These are phyloP conservation scores for Oreohelix idahoensis DNA, from an alignment of 1,140 invertebrate genomes.

Conservation along the genomic window DNA sequence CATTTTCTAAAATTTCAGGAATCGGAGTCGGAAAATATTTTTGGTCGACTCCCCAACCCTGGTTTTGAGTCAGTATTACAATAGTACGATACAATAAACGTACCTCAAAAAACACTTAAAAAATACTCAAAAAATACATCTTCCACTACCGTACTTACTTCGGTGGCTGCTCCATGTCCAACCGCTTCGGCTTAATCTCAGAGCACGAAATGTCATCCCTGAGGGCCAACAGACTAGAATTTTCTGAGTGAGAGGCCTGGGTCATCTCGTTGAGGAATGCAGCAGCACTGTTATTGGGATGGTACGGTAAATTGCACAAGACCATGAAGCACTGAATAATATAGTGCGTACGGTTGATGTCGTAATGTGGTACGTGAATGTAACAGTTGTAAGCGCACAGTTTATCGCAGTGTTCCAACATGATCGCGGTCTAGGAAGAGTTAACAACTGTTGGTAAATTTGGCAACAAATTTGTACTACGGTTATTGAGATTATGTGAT, in stretches of 20 bases:
- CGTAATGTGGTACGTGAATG: background rate
- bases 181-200: background rate
- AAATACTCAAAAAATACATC: too few relatives aligned
- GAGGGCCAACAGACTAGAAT: background rate
- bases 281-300: background rate
- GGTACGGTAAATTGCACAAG: background rate
- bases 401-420: background rate
- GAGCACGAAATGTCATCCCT: background rate
- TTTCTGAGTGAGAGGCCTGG: background rate
- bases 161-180: background rate
- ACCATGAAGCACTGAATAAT: background rate
- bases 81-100: too few relatives aligned
- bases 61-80: too few relatives aligned
- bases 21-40: too few relatives aligned
- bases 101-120: too few relatives aligned
- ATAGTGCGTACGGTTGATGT: background rate
- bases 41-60: too few relatives aligned
- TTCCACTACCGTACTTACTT: too few relatives aligned
- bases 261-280: background rate
- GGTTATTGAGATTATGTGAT: too few relatives aligned
- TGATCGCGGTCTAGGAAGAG: too few relatives aligned
- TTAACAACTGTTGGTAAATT: too few relatives aligned
- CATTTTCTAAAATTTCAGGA: too few relatives aligned
- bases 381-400: slow-evolving; percentile 11
- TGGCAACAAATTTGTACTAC: too few relatives aligned